These are phyloP conservation scores for Hirtodrosophila duncani DNA, from an alignment of 2,888 invertebrate genomes.

Conservation along the genomic window DNA sequence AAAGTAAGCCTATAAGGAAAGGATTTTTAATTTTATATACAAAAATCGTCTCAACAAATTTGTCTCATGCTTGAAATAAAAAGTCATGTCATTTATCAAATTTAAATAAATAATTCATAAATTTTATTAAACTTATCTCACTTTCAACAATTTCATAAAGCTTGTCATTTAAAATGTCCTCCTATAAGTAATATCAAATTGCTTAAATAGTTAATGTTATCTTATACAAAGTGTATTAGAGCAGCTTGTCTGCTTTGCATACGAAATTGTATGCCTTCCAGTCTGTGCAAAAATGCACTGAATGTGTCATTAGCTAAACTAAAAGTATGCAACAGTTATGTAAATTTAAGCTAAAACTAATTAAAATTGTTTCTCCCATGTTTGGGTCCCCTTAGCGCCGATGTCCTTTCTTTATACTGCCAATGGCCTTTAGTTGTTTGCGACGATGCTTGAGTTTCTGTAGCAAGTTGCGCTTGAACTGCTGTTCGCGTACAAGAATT, in stretches of 20 bases:
- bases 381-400: too few relatives aligned
- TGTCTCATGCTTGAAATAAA: neutral
- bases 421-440: slow-evolving; percentile 41
- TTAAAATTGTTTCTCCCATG: too few relatives aligned
- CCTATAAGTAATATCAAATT: too few relatives aligned
- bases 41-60: neutral
- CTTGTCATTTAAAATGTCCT: slow-evolving; percentile 1
- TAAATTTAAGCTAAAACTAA: slow-evolving; percentile 1
- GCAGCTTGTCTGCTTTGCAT: slow-evolving; percentile 19
- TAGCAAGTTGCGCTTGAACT: slow-evolving; percentile 46
- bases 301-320: slow-evolving; percentile 25
- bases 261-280: slow-evolving; percentile 46
- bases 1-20: too few relatives aligned
- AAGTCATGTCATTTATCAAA: neutral
- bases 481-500: slow-evolving; percentile 39
- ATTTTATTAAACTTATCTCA: neutral
- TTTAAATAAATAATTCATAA: neutral
- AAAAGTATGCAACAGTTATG: slow-evolving; percentile 7
- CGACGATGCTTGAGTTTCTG: slow-evolving; percentile 37
- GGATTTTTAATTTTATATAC: neutral
- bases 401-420: too few relatives aligned
- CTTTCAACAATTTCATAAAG: too few relatives aligned
- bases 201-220: too few relatives aligned
- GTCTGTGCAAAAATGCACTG: slow-evolving; percentile 22
- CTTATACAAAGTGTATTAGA: slow-evolving; percentile 6